Conservation (phyloP, 2,888 invertebrate genomes). For the Atherix ibis region DNA sequence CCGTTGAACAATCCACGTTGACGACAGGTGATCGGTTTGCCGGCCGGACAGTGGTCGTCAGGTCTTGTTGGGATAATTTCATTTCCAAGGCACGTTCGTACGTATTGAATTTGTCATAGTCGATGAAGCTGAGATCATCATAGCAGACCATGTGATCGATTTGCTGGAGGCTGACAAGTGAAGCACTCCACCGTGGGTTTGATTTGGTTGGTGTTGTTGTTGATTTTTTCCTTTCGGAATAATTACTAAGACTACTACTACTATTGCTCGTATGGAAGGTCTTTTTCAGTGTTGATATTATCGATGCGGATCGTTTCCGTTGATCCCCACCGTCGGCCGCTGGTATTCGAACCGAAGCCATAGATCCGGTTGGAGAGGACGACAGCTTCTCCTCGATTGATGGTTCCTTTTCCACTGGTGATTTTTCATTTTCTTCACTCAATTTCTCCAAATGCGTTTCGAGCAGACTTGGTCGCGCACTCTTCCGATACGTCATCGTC, state of each 20-base stretch:
- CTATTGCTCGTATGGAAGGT: no score
- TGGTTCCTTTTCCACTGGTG: slow-evolving; percentile 15
- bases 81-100: slow-evolving; percentile 31
- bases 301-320: slow-evolving; percentile 4
- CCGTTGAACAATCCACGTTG: neutral
- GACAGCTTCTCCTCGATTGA: slow-evolving; percentile 4
- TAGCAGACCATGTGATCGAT: slow-evolving; percentile 40
- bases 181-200: slow-evolving; percentile 37
- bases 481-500: slow-evolving; percentile 25
- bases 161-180: slow-evolving; percentile 37
- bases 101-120: slow-evolving; percentile 38
- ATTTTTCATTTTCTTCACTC: slow-evolving; percentile 25
- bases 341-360: neutral
- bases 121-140: slow-evolving; percentile 39
- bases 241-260: slow-evolving; percentile 9
- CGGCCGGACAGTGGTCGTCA: slow-evolving; percentile 1
- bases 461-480: slow-evolving; percentile 22
- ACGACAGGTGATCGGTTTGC: slow-evolving; percentile 2
- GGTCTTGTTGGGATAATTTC: slow-evolving; percentile 17
- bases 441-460: slow-evolving; percentile 30
- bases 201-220: no score
- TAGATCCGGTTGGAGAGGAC: neutral
- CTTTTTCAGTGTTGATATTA: slow-evolving; percentile 4
- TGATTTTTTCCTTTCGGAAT: slow-evolving; percentile 26
- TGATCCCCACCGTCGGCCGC: neutral